These are phyloP conservation scores for Sylvilagus bachmani DNA, from an alignment of 2,113 vertebrate genomes.

Conservation along the genomic window DNA sequence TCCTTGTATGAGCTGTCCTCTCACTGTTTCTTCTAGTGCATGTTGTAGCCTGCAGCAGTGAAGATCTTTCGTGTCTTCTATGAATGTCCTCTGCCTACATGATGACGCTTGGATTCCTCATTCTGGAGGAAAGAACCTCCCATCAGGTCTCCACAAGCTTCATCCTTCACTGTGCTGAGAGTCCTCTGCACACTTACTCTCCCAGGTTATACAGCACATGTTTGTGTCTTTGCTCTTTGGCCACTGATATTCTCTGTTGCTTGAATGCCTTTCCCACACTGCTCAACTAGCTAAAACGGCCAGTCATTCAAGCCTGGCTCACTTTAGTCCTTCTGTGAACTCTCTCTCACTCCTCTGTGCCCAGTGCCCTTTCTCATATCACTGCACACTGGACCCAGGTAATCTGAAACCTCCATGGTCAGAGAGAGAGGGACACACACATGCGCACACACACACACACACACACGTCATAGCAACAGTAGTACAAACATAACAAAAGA, in stretches of 20 bases:
- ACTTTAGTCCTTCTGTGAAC: rapidly evolving
- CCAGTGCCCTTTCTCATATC: rapidly evolving
- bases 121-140: too few relatives aligned
- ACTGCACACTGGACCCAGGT: background rate
- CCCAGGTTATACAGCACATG: rapidly evolving
- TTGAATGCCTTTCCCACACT: background rate
- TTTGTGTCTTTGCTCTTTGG: rapidly evolving
- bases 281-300: background rate
- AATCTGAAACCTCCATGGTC: background rate
- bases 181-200: too few relatives aligned
- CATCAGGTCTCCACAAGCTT: rapidly evolving
- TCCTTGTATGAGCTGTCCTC: rapidly evolving
- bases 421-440: background rate
- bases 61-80: background rate
- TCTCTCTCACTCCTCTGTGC: rapidly evolving
- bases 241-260: background rate
- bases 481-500: background rate
- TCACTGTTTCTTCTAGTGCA: background rate
- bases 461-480: background rate
- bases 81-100: background rate
- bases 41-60: background rate
- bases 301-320: background rate
- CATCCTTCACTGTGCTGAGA: rapidly evolving
- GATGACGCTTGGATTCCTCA: too few relatives aligned
- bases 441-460: background rate